Evolutionary conservation across 2,113 vertebrate genomes (phyloP).

Genomic region (Megaceryle torquata): DNA sequence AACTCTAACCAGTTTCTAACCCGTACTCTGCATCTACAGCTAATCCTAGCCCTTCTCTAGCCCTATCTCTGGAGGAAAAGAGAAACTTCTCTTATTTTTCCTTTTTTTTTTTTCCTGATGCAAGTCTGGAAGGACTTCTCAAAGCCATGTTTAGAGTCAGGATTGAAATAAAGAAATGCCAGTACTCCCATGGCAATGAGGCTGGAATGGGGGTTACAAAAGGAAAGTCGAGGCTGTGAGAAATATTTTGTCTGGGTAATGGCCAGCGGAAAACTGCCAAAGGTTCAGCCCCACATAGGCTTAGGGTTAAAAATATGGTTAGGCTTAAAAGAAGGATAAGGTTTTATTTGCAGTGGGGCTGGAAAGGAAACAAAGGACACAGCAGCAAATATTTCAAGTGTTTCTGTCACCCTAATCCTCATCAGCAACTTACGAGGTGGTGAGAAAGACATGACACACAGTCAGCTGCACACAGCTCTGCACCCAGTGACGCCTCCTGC

Average conservation of each 20-base stretch:
- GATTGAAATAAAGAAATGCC: background rate
- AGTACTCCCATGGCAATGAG: background rate
- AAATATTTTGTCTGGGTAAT: background rate
- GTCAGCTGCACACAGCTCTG: background rate
- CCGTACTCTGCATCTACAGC: background rate
- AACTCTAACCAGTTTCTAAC: background rate
- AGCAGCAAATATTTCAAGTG: background rate
- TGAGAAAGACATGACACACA: background rate
- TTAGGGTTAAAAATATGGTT: background rate
- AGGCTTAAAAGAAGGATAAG: background rate
- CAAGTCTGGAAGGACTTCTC: background rate
- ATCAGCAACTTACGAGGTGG: background rate
- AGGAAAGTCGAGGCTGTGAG: background rate
- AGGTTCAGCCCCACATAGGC: background rate
- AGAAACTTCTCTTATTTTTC: background rate
- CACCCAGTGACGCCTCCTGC: background rate
- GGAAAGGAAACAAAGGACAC: background rate
- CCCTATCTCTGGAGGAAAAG: background rate
- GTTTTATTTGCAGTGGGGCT: background rate
- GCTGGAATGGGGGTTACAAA: background rate
- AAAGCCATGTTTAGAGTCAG: background rate
- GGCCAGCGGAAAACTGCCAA: background rate
- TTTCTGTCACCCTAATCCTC: background rate
- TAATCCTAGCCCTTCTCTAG: background rate
- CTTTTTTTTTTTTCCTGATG: background rate